Evolutionary conservation across 2,113 vertebrate genomes (phyloP), one percentile per base, ranked within the genome.

Genomic region (Zosterops pallidus): DNA sequence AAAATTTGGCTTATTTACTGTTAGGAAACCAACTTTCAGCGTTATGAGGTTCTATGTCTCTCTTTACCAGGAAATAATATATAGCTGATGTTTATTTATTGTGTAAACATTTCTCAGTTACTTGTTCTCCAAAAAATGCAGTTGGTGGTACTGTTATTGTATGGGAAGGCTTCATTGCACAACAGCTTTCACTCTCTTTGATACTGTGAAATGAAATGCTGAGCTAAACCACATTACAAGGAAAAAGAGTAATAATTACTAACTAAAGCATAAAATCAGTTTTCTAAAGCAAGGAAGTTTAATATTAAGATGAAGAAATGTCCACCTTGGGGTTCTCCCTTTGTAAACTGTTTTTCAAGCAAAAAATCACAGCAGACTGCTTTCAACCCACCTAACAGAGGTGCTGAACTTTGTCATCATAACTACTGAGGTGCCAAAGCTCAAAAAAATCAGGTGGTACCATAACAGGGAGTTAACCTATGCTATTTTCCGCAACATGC

Each of bases 1-100:
- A n/a, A 83, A 86, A 89, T 20, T 21, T 71, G 83, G 9, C 52
- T 93, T 95, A 79, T 87, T 97, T 93, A 83, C 69, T 82, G 70
- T 81, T 86, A 90, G 90, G 76, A 96, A 95, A 90, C 18, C 12
- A 97, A 59, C 81, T 91, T 93, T 68, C 49, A 83, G 46, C 52
- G n/a, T 91, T 93, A 82, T 87, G 57, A 74, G 62, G 86, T 67
- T 90, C 35, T 94, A 55, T 60, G 47, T 68, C 83, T 95, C 57
- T 89, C 19, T 91, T 92, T 97, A 86, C 53, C 33, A 74, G 57
- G 72, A 96, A 94, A 91, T 42, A 74, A 87, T 63, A 80, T 13
- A 88, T 23, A 83, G 39, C 41, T 80, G 31, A 83, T 64, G 89
- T 65, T 86, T 71, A 83, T 81, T 82, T 74, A 53, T 26, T 86